Conservation (phyloP, 2,797 vertebrate species). For the Aulostomus chinensis region DNA sequence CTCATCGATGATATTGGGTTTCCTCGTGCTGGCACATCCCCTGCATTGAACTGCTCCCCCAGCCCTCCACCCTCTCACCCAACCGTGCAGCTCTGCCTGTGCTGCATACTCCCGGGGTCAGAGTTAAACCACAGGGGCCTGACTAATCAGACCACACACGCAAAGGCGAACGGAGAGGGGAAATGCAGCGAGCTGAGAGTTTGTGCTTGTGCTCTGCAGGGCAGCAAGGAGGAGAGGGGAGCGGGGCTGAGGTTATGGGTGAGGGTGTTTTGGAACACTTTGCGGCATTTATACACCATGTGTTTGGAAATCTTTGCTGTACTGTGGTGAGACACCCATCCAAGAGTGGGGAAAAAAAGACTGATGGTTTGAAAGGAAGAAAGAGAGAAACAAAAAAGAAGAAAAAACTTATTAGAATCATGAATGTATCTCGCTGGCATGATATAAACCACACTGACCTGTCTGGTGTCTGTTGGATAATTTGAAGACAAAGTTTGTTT, state of each 20-base stretch:
- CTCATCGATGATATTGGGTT: conserved; percentile 59
- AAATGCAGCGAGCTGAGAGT: conserved; percentile 28
- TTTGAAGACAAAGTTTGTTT: neutral
- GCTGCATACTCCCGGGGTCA: conserved; percentile 57
- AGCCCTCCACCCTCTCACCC: conserved; percentile 10
- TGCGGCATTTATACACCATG: neutral
- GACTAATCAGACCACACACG: conserved; percentile 72
- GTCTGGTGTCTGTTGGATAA: no score
- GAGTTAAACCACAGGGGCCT: conserved; percentile 45
- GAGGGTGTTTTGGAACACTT: conserved; percentile 8
- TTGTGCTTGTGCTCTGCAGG: conserved; percentile 29
- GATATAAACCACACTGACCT: neutral
- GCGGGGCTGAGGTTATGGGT: conserved; percentile 6
- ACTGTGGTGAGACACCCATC: conserved; percentile 8
- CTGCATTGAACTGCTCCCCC: conserved; percentile 17
- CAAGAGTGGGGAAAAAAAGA: conserved; percentile 7
- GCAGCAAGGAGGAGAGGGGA: conserved; percentile 11
- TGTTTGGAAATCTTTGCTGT: conserved; percentile 5
- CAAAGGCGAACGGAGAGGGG: conserved; percentile 22
- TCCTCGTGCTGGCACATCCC: conserved; percentile 53
- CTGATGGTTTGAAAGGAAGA: neutral
- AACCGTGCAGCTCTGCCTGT: conserved; percentile 16
- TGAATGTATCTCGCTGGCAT: conserved; percentile 1
- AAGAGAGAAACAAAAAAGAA: neutral
- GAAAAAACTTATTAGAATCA: conserved; percentile 2